These are phyloP conservation scores for Aleiodes leptofemur DNA, from an alignment of 2,888 invertebrate genomes.

Conservation along the genomic window DNA sequence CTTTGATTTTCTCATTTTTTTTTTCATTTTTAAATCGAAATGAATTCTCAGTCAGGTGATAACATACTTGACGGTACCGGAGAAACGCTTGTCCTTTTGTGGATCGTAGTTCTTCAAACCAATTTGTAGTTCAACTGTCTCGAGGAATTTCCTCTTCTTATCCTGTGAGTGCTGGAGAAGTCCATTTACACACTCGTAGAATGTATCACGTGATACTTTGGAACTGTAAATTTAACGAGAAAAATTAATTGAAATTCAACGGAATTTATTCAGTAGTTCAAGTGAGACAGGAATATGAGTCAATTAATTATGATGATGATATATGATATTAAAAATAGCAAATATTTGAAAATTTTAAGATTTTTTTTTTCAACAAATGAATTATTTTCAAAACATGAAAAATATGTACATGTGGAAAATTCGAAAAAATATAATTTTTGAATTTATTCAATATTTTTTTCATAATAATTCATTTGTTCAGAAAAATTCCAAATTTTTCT, in stretches of 20 bases:
- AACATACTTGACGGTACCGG: conserved; percentile 99
- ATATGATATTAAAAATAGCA: too few relatives aligned
- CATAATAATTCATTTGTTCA: too few relatives aligned
- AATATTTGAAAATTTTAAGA: not conserved
- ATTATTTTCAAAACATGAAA: too few relatives aligned
- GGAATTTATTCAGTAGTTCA: too few relatives aligned
- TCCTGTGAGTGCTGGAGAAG: conserved; percentile 86
- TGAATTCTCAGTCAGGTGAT: conserved; percentile 76
- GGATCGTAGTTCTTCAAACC: conserved; percentile 99
- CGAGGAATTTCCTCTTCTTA: conserved; percentile 95
- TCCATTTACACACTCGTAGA: conserved; percentile 94
- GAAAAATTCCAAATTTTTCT: too few relatives aligned
- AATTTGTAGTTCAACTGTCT: conserved; percentile 99
- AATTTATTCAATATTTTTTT: too few relatives aligned
- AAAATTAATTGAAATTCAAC: conserved; percentile 18
- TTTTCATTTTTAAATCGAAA: conserved; percentile 61
- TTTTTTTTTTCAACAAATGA: too few relatives aligned
- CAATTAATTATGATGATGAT: too few relatives aligned
- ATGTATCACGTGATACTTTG: conserved; percentile 97
- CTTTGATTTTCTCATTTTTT: conserved; percentile 32
- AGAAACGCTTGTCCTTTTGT: conserved; percentile 99
- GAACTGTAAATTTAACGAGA: conserved; percentile 78
- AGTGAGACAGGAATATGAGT: too few relatives aligned
- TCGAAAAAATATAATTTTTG: too few relatives aligned
- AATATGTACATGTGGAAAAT: too few relatives aligned